These are phyloP conservation scores for Tanytarsus gracilentus DNA, from an alignment of 2,888 invertebrate genomes.

Conservation along the genomic window DNA sequence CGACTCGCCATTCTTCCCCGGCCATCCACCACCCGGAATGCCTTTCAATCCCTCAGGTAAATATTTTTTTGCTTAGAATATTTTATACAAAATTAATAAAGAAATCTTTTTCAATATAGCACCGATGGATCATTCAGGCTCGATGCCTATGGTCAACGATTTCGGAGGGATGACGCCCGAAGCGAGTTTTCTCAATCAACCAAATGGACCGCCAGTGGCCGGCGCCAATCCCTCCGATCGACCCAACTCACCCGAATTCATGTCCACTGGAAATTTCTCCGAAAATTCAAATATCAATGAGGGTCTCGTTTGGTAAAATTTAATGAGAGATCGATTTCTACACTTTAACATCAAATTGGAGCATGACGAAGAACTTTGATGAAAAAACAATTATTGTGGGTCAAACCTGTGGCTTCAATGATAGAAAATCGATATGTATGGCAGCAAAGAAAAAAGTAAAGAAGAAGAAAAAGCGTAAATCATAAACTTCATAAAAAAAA, in stretches of 20 bases:
- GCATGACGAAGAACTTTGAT: too few relatives aligned
- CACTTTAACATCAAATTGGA: too few relatives aligned
- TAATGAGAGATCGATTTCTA: too few relatives aligned
- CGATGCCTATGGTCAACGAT: slow-evolving; percentile 65
- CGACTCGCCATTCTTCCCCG: slow-evolving; percentile 74
- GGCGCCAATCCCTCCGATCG: slow-evolving; percentile 47
- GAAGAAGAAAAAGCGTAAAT: neutral
- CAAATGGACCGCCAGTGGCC: slow-evolving; percentile 43
- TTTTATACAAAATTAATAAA: slow-evolving; percentile 8
- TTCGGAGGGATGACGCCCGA: slow-evolving; percentile 64
- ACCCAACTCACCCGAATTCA: slow-evolving; percentile 67
- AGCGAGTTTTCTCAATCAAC: slow-evolving; percentile 48
- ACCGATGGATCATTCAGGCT: slow-evolving; percentile 60
- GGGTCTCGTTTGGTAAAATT: slow-evolving; percentile 61
- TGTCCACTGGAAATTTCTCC: slow-evolving; percentile 51
- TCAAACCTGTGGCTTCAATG: too few relatives aligned
- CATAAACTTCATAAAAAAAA: neutral
- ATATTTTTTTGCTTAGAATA: slow-evolving; percentile 33
- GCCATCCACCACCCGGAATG: slow-evolving; percentile 66
- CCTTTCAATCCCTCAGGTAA: slow-evolving; percentile 69
- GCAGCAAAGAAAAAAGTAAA: too few relatives aligned
- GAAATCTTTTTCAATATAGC: slow-evolving; percentile 38
- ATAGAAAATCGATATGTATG: too few relatives aligned
- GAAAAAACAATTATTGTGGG: too few relatives aligned
- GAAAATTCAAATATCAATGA: slow-evolving; percentile 65